A percentile compares a stretch with the other conserved stretches of the same genome.
phyloP scores from a whole-genome alignment of 2,888 invertebrate genomes.

The Trachelus stipa region DNA sequence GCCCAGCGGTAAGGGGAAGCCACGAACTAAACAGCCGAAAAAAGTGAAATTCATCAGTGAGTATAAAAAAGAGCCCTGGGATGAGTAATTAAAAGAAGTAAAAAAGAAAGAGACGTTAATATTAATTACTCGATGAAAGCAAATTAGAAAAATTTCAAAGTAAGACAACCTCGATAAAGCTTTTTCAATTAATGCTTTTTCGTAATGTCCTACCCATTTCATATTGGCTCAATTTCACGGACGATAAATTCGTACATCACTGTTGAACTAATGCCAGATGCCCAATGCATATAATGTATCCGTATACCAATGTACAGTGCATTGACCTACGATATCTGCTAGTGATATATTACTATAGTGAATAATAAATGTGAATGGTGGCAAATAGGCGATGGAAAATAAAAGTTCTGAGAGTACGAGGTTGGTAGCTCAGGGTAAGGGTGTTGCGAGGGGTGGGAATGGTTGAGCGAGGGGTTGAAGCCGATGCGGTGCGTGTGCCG shows the following conservation, averaged over 20 bases:
- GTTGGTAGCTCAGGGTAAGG: background rate
- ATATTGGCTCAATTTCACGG: background rate
- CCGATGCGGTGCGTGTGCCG: constrained; percentile 41
- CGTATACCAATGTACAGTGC: background rate
- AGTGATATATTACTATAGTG: background rate
- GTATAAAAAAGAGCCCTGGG: constrained; percentile 64
- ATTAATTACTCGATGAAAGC: background rate
- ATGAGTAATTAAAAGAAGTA: background rate
- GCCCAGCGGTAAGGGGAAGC: constrained; percentile 80
- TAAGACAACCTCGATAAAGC: background rate
- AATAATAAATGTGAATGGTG: background rate
- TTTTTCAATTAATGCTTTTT: background rate
- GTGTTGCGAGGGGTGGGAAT: background rate
- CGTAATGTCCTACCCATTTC: background rate
- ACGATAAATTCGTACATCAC: background rate
- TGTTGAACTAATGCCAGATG: background rate
- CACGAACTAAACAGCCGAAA: constrained; percentile 87
- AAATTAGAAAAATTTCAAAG: background rate
- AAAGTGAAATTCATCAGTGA: constrained; percentile 93
- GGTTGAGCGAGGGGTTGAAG: constrained; percentile 15
- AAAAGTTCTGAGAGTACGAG: constrained; percentile 12
- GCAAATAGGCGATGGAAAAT: constrained; percentile 9
- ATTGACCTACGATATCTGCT: background rate
- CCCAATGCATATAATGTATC: background rate
- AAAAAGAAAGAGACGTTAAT: background rate